phyloP scores from a whole-genome alignment of 1,140 invertebrate species.

The Gryon sp. region DNA sequence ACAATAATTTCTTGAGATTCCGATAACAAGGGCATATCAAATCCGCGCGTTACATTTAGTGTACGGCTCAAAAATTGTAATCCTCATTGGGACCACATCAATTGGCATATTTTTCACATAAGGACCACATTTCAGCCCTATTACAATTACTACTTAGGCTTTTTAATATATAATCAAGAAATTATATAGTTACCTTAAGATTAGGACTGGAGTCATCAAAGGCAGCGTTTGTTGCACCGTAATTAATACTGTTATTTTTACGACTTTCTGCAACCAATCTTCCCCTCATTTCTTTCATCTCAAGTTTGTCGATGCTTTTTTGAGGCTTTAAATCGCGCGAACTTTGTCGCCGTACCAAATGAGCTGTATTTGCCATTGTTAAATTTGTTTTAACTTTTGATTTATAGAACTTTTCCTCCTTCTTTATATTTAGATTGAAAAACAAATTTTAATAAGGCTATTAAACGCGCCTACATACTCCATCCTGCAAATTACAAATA shows the following conservation, averaged over 20 bases:
- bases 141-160: no score
- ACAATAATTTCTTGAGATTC: no score
- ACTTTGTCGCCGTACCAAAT: slow-evolving; percentile 91
- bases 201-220: slow-evolving; percentile 91
- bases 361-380: slow-evolving; percentile 93
- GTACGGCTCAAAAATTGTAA: no score
- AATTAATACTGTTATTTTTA: slow-evolving; percentile 81
- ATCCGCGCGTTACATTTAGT: no score
- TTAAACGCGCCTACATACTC: slow-evolving; percentile 66
- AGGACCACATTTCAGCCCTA: no score
- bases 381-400: no score
- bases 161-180: neutral
- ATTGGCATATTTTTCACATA: no score
- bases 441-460: slow-evolving; percentile 68
- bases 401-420: slow-evolving; percentile 19
- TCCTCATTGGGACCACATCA: no score
- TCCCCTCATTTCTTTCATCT: slow-evolving; percentile 91
- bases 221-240: slow-evolving; percentile 91
- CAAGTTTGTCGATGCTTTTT: slow-evolving; percentile 89
- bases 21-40: no score
- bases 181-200: slow-evolving; percentile 73
- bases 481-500: slow-evolving; percentile 68
- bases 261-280: slow-evolving; percentile 89
- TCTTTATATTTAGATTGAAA: slow-evolving; percentile 24
- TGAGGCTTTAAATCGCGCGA: slow-evolving; percentile 90